These are phyloP conservation scores for Onychomys arenicola DNA, from an alignment of 2,797 vertebrate species.

Conservation along the genomic window DNA sequence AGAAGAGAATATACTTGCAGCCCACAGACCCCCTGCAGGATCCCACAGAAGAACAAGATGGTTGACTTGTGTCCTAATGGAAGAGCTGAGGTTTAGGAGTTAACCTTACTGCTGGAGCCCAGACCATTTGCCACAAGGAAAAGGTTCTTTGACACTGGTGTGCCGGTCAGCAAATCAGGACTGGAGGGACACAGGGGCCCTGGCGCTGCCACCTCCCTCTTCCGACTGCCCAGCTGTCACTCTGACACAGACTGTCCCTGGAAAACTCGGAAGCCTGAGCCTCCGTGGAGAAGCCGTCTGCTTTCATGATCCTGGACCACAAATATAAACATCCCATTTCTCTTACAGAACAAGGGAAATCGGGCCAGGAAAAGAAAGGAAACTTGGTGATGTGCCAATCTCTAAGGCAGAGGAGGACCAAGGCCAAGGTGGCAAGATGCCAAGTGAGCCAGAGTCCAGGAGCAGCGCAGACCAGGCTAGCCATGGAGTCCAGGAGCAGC, in stretches of 20 bases:
- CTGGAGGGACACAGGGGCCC: rapidly evolving
- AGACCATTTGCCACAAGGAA: rapidly evolving
- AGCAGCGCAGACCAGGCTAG: background rate
- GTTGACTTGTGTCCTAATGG: rapidly evolving
- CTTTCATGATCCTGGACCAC: background rate
- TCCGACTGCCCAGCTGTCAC: background rate
- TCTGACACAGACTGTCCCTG: background rate
- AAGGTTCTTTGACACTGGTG: background rate
- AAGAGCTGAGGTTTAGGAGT: background rate
- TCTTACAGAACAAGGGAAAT: background rate
- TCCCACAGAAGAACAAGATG: background rate
- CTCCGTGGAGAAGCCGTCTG: background rate
- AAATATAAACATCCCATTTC: background rate
- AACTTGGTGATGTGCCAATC: background rate
- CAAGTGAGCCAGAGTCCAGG: background rate
- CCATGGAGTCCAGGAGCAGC: background rate
- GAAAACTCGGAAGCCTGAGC: background rate
- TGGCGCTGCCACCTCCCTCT: background rate
- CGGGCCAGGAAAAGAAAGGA: background rate
- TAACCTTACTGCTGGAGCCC: background rate
- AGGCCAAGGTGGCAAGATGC: background rate
- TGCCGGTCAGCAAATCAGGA: too few relatives aligned
- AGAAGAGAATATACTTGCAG: background rate
- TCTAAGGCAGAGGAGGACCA: background rate
- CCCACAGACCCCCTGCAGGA: background rate